Conservation (phyloP, 2,888 invertebrate genomes). For the Opisthograptis luteolata region DNA sequence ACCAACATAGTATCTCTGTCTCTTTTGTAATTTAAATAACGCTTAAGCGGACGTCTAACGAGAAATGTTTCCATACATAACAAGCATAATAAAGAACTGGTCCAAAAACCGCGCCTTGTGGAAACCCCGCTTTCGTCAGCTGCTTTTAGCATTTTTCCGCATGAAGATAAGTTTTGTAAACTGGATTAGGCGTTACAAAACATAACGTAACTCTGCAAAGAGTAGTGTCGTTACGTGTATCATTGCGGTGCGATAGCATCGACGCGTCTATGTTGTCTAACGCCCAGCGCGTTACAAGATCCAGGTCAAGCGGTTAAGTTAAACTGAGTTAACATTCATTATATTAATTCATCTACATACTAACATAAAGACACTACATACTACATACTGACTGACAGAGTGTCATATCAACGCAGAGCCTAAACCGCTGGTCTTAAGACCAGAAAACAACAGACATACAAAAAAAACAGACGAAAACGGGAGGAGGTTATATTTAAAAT, state of each 20-base stretch:
- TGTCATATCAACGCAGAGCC: no score
- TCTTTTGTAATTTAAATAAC: no score
- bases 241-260: conserved; percentile 19
- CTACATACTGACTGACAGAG: no score
- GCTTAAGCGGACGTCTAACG: neutral
- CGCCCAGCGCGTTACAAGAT: conserved; percentile 14
- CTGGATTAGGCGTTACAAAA: conserved; percentile 24
- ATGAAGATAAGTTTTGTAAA: conserved; percentile 21
- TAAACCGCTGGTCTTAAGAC: no score
- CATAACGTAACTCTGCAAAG: conserved; percentile 16
- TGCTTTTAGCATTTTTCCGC: conserved; percentile 19
- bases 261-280: conserved; percentile 18
- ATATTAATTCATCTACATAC: no score
- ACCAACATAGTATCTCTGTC: no score
- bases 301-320: conserved; percentile 9
- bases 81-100: conserved; percentile 4
- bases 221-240: conserved; percentile 17
- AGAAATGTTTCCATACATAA: no score
- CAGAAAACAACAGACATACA: no score
- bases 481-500: no score
- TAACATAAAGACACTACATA: no score
- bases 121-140: conserved; percentile 22
- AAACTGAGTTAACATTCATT: neutral
- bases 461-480: no score
- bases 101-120: conserved; percentile 21